Conservation (phyloP, 1,140 invertebrate species). For the Lepidostoma basale region DNA sequence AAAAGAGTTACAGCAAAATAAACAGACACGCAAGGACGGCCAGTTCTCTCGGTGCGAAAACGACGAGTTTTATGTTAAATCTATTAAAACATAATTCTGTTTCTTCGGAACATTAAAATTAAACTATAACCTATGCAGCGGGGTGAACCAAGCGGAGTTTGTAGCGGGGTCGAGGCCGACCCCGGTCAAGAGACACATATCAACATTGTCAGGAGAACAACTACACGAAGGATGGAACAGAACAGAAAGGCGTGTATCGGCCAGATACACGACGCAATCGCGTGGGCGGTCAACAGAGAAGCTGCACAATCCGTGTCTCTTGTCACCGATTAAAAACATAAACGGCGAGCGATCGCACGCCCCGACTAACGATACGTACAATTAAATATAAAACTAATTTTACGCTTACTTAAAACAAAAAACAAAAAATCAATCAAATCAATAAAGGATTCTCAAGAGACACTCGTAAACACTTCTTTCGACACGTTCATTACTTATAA, state of each 20-base stretch:
- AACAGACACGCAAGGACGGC: too few relatives aligned
- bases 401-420: slow-evolving; percentile 17
- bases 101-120: slow-evolving; percentile 15
- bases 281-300: too few relatives aligned
- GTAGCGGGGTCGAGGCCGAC: too few relatives aligned
- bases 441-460: slow-evolving; percentile 36
- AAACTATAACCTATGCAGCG: slow-evolving; percentile 16
- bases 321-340: too few relatives aligned
- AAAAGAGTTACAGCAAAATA: too few relatives aligned
- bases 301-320: too few relatives aligned
- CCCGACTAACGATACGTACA: slow-evolving; percentile 23
- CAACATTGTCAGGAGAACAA: too few relatives aligned
- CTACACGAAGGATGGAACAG: too few relatives aligned
- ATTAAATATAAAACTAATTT: slow-evolving; percentile 26
- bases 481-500: slow-evolving; percentile 30
- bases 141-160: slow-evolving; percentile 9
- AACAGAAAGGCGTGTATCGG: too few relatives aligned
- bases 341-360: too few relatives aligned
- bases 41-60: background rate
- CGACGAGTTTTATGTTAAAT: background rate
- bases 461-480: slow-evolving; percentile 23
- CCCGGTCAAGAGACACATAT: too few relatives aligned
- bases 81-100: slow-evolving; percentile 7
- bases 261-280: too few relatives aligned
- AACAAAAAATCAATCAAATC: slow-evolving; percentile 19